These are phyloP conservation scores for Machaerirhynchus nigripectus DNA, from an alignment of 2,113 vertebrate species.

Conservation along the genomic window DNA sequence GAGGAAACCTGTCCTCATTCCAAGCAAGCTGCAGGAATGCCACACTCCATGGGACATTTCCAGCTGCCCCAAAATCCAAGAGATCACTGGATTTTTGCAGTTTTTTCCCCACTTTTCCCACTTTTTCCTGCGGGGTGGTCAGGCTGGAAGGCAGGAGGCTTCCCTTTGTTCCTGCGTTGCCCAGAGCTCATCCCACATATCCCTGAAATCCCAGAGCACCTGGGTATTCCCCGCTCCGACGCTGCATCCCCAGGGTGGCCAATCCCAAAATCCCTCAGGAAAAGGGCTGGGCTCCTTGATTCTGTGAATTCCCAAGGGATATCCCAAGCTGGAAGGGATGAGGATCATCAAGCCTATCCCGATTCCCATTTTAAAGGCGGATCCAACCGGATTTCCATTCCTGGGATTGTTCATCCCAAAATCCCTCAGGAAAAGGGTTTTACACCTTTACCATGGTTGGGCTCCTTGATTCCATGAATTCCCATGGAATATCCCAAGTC, in stretches of 20 bases:
- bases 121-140: conserved; percentile 81
- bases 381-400: background rate
- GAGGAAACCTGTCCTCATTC: background rate
- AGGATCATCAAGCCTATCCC: background rate
- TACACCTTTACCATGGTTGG: too few relatives aligned
- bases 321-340: background rate
- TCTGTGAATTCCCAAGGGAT: background rate
- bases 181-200: conserved; percentile 70
- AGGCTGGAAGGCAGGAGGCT: conserved; percentile 74
- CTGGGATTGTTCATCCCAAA: background rate
- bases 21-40: background rate
- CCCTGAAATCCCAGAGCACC: conserved; percentile 62
- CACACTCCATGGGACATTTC: accelerated
- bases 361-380: background rate
- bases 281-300: background rate
- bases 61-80: background rate
- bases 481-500: background rate
- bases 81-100: background rate
- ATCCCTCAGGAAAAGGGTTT: background rate
- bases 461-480: background rate
- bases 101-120: too few relatives aligned
- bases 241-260: background rate
- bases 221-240: background rate
- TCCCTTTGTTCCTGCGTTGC: conserved; percentile 62
- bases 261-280: background rate